Evolutionary conservation across 2,888 invertebrate genomes (phyloP), one percentile per base, ranked within the genome.

Genomic region (Dicranocentrus wangi): DNA sequence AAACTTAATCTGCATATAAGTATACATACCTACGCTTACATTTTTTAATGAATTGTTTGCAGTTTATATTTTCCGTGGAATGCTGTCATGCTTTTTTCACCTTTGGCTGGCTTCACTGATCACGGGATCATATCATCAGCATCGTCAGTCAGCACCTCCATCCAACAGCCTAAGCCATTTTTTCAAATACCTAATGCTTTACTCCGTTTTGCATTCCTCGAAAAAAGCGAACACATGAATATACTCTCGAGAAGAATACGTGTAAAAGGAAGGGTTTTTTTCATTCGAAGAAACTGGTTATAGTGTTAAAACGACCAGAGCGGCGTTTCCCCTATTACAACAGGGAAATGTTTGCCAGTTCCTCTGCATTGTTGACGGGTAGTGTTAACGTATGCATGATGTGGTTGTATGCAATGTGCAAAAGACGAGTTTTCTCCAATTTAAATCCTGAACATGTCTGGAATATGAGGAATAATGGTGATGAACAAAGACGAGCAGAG

Each of bases 1-100:
- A 17, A 32, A 19, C 7, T 19, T 55, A 78, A 78, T 78, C 78
- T 78, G 78, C 78, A 78, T 78, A 70, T 43, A 70, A 70, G 70
- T 78, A 28, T 43, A 27, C 47, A 47, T 13, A 13, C 39, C n/a
- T 32, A 32, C 32, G 10, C 10, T 3, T 13, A 47, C 17, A 47
- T 3, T 60, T 60, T 78, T 69, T 70, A 69, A 77, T 58, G 68
- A 53, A 47, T 68, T 76, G 76, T 77, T 78, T 78, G 78, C 70
- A 78, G 60, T 71, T 76, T 77, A 58, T 39, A 8, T 77, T 55
- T 23, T 47, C 42, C 55, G 70, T 70, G 75, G 10, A 78, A 70
- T 25, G n/a, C n/a, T 55, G 39, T n/a, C 19, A 19, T 42, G 42
- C 65, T 61, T 28, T 66, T 23, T 25, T 68, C 27, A 51, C 65